Percentiles rank a stretch among this genome's conserved stretches.
Evolutionary conservation across 1,140 invertebrate genomes (phyloP).

Genomic region (Cotesia chilonis): DNA sequence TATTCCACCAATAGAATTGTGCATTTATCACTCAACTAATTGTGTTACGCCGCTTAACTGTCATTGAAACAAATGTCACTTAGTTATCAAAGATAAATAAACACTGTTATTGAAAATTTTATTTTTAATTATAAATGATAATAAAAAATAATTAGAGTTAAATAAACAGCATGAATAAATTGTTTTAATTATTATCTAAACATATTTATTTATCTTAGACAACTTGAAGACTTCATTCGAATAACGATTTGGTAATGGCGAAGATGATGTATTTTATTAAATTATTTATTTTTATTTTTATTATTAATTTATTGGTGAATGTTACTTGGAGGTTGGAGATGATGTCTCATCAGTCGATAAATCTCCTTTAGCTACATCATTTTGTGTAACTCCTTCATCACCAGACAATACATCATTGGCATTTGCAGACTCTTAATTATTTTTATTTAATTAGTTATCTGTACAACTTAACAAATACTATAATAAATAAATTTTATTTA

Average conservation of each 20-base stretch:
- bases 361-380: conserved; percentile 20
- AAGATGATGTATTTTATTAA: neutral
- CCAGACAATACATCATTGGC: conserved; percentile 4
- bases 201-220: too few relatives aligned
- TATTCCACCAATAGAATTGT: too few relatives aligned
- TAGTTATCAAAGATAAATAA: too few relatives aligned
- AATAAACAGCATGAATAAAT: neutral
- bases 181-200: neutral
- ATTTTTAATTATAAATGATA: neutral
- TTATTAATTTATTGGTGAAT: conserved; percentile 27
- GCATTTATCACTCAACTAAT: too few relatives aligned
- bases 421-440: conserved; percentile 16
- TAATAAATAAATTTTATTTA: conserved; percentile 41
- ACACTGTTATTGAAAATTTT: too few relatives aligned
- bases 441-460: neutral
- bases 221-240: too few relatives aligned
- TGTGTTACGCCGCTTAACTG: too few relatives aligned
- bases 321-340: conserved; percentile 31
- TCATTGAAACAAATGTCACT: too few relatives aligned
- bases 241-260: neutral
- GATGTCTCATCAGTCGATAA: neutral
- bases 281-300: neutral
- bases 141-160: neutral
- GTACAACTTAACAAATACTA: neutral
- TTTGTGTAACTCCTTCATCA: conserved; percentile 7